These are phyloP conservation scores for Cinclus cinclus DNA, from an alignment of 2,113 vertebrate species.

Conservation along the genomic window DNA sequence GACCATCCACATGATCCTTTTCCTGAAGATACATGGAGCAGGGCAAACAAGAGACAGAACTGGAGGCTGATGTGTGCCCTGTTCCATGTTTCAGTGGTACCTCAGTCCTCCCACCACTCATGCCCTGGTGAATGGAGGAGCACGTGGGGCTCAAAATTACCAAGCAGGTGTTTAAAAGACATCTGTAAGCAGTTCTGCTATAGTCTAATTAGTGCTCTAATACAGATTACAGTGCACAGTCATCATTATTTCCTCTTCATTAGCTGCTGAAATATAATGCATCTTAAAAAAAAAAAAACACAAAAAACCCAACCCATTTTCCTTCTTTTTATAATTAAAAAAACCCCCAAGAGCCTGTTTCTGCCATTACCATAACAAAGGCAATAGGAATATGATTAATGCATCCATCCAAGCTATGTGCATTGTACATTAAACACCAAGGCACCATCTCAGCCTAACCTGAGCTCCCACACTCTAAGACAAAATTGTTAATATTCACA, in stretches of 20 bases:
- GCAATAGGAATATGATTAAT: conserved; percentile 45
- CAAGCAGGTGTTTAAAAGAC: conserved; percentile 74
- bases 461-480: not conserved
- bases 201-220: conserved; percentile 69
- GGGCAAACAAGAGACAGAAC: not conserved
- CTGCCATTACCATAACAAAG: conserved; percentile 17
- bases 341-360: not conserved
- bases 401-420: conserved; percentile 15
- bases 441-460: not conserved
- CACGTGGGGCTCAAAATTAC: conserved; percentile 45
- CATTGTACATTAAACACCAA: conserved; percentile 24
- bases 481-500: not conserved
- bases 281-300: not conserved
- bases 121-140: conserved; percentile 49
- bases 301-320: not conserved
- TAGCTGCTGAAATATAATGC: conserved; percentile 61
- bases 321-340: not conserved
- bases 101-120: conserved; percentile 11
- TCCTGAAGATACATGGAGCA: not conserved
- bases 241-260: conserved; percentile 76
- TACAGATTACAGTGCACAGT: conserved; percentile 61
- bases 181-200: conserved; percentile 65
- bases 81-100: not conserved
- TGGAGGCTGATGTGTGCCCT: not conserved
- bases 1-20: not conserved